phyloP scores from a whole-genome alignment of 2,113 vertebrate species.

The Lophura nycthemera region DNA sequence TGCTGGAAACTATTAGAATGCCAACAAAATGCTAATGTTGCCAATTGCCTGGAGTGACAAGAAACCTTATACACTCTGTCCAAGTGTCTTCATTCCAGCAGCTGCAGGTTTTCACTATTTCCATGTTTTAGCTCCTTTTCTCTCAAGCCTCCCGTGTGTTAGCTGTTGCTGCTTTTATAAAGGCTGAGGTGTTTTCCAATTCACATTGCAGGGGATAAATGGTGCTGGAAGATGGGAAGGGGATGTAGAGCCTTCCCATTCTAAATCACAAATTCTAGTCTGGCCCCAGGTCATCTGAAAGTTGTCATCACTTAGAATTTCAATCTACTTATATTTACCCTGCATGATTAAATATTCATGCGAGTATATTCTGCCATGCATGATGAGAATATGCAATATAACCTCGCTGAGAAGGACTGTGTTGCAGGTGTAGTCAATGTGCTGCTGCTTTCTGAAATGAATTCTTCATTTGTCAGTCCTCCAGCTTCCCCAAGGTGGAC shows the following conservation, averaged over 20 bases:
- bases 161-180: neutral
- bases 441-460: conserved; percentile 31
- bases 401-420: conserved; percentile 16
- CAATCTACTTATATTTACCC: conserved; percentile 51
- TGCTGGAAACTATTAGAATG: neutral
- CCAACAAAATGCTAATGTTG: neutral
- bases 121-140: neutral
- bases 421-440: conserved; percentile 13
- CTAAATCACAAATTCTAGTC: conserved; percentile 47
- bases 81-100: neutral
- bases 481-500: neutral
- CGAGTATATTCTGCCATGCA: conserved; percentile 15
- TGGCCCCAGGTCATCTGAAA: conserved; percentile 22
- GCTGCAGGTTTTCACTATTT: neutral
- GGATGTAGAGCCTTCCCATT: neutral
- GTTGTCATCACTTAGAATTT: conserved; percentile 51
- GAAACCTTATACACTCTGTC: neutral
- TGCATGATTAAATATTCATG: conserved; percentile 59
- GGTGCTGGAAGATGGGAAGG: neutral
- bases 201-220: neutral
- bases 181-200: neutral
- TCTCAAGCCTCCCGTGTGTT: neutral
- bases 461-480: neutral
- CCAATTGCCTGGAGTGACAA: neutral
- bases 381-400: conserved; percentile 40